phyloP scores from a whole-genome alignment of 2,797 vertebrate species.

The Glossophaga mutica region DNA sequence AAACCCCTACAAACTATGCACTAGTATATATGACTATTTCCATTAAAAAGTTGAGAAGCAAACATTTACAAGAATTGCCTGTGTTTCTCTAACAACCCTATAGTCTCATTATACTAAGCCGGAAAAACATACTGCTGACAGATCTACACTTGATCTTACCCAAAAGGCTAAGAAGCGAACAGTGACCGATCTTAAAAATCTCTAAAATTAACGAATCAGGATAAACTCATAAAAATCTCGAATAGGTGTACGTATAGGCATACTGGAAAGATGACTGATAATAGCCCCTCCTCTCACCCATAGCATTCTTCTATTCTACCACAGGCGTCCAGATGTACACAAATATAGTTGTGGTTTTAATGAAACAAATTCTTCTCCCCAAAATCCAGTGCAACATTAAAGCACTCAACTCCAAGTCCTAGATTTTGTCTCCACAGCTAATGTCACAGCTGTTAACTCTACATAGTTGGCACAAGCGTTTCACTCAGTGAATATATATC shows the following conservation, averaged over 20 bases:
- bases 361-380: background rate
- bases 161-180: too few relatives aligned
- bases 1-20: background rate
- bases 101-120: background rate
- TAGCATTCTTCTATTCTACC: background rate
- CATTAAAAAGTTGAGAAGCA: background rate
- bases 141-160: background rate
- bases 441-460: conserved; percentile 9
- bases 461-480: background rate
- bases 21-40: conserved; percentile 9
- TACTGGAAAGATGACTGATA: background rate
- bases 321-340: background rate
- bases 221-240: background rate
- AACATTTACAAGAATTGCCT: background rate
- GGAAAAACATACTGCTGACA: background rate
- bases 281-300: background rate
- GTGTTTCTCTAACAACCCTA: background rate
- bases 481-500: background rate
- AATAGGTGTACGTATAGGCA: background rate
- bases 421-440: background rate
- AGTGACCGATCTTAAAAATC: background rate
- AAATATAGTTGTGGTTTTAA: background rate
- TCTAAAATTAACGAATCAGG: conserved; percentile 36
- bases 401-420: background rate
- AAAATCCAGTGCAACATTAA: background rate